These are phyloP conservation scores for Palaemon carinicauda DNA, from an alignment of 1,140 invertebrate genomes.

Conservation along the genomic window DNA sequence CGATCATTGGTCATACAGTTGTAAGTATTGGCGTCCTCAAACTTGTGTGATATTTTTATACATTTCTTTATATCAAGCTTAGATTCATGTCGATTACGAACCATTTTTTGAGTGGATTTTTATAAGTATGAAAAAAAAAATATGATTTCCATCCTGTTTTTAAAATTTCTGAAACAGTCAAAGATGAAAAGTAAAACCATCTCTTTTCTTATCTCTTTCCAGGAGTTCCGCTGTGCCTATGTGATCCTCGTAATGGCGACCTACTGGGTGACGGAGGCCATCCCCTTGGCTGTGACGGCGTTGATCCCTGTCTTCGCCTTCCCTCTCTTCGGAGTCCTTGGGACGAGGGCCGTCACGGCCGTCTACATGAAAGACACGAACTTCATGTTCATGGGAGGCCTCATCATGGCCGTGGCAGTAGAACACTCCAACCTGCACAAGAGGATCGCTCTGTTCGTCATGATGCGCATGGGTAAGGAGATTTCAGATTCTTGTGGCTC, in stretches of 20 bases:
- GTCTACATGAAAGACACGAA: slow-evolving; percentile 61
- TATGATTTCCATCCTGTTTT: too few species aligned
- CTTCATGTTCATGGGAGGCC: slow-evolving; percentile 62
- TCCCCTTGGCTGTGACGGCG: slow-evolving; percentile 67
- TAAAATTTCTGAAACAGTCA: too few species aligned
- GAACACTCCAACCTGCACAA: slow-evolving; percentile 62
- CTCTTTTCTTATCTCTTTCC: neutral
- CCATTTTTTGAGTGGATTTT: too few species aligned
- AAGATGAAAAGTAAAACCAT: too few species aligned
- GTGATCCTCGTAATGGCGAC: slow-evolving; percentile 65
- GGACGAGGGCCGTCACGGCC: slow-evolving; percentile 56
- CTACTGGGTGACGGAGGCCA: slow-evolving; percentile 67
- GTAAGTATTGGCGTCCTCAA: too few species aligned
- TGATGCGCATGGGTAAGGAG: slow-evolving; percentile 56
- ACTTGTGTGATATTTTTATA: too few species aligned
- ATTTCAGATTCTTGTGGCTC: neutral
- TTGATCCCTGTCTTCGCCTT: slow-evolving; percentile 66
- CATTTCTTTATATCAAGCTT: too few species aligned
- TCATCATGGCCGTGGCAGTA: slow-evolving; percentile 63
- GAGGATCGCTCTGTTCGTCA: slow-evolving; percentile 61
- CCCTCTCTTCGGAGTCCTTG: slow-evolving; percentile 63
- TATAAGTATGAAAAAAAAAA: too few species aligned
- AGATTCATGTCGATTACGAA: too few species aligned
- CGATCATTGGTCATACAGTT: too few species aligned
- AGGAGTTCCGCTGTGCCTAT: slow-evolving; percentile 65